Percentiles rank a stretch among this genome's conserved stretches.
Evolutionary conservation across 2,113 vertebrate genomes (phyloP).

Genomic region (Lipophrys pholis): DNA sequence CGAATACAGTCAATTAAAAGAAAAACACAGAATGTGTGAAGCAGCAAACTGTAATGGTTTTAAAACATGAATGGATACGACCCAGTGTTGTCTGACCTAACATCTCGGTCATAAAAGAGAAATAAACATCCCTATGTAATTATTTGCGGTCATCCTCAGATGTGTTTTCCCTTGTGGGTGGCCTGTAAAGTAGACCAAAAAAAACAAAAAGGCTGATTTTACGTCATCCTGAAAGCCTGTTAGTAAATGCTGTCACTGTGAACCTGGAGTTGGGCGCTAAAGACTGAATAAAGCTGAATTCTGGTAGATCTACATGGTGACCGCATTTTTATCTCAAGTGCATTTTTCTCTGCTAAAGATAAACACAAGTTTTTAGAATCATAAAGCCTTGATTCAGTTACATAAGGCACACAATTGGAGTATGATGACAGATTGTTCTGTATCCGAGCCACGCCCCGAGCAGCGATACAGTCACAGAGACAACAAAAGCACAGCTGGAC

Average conservation of each 20-base stretch:
- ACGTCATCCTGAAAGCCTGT: conserved; percentile 46
- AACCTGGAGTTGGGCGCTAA: conserved; percentile 45
- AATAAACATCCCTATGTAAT: conserved; percentile 45
- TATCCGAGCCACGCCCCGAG: conserved; percentile 65
- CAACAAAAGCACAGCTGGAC: conserved; percentile 80
- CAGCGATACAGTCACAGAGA: conserved; percentile 39
- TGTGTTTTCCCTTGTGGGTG: conserved; percentile 64
- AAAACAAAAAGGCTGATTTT: conserved; percentile 36
- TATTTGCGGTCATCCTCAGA: conserved; percentile 54
- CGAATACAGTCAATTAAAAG: background rate
- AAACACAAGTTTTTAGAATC: conserved; percentile 56
- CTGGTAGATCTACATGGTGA: conserved; percentile 17
- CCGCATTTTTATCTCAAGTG: conserved; percentile 32
- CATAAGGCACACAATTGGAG: conserved; percentile 32
- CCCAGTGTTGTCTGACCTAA: conserved; percentile 24
- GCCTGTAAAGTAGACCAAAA: conserved; percentile 58
- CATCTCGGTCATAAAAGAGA: conserved; percentile 45
- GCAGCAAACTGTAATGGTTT: background rate
- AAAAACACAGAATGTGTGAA: no score
- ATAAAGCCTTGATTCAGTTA: conserved; percentile 60
- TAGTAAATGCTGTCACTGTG: conserved; percentile 53
- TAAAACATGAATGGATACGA: background rate
- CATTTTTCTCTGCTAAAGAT: conserved; percentile 17
- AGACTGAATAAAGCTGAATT: conserved; percentile 40
- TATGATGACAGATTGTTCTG: conserved; percentile 55